Base-by-base conservation (phyloP, 2,113 vertebrate species). In the Addax nasomaculatus region DNA sequence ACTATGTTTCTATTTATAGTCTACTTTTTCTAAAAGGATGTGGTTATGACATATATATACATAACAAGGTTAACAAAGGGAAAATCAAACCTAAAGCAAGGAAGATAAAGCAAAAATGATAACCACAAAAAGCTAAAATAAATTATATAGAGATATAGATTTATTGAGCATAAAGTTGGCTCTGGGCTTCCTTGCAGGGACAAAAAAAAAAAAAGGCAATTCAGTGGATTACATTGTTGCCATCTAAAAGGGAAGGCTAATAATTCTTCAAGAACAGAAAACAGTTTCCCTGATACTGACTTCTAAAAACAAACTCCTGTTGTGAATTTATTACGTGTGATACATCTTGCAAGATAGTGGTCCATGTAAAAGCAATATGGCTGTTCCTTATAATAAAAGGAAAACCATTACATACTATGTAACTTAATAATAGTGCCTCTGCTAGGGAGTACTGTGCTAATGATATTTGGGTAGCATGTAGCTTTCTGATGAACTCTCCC, bases 241-340 rank as follows among this genome's bases (percentile, higher is more conserved):
- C 57, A 62, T 70, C n/a, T 79, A 49, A 86, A 95, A 95, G 29
- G 23, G 7, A 12, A 51, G 19, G 17, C 25, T 80, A 92, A 60
- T 92, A 89, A 97, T 78, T 85, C 55, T 93, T 64, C 43, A 93
- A 95, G 73, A 86, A 62, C 49, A 92, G 62, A 90, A 67, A 64
- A 67, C 0, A 62, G 12, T 92, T 90, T 93, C 81, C 73, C 19
- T 67, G 19, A 3, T 81, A 53, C 11, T 79, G 87, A 93, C 8
- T 64, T 87, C 17, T 79, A 73, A 70, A 23, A 85, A 83, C 2
- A 2, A 91, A 49, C 78, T 70, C 78, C 39, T 51, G 6, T 21
- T 85, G 15, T 91, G 89, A 92, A 90, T 53, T 79, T 21, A 25
- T 86, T 83, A 86, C 5, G 30, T 79, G 39, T 49, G 73, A 90